Evolutionary conservation across 2,888 invertebrate genomes (phyloP).

Genomic region (Pediacus dermestoides): DNA sequence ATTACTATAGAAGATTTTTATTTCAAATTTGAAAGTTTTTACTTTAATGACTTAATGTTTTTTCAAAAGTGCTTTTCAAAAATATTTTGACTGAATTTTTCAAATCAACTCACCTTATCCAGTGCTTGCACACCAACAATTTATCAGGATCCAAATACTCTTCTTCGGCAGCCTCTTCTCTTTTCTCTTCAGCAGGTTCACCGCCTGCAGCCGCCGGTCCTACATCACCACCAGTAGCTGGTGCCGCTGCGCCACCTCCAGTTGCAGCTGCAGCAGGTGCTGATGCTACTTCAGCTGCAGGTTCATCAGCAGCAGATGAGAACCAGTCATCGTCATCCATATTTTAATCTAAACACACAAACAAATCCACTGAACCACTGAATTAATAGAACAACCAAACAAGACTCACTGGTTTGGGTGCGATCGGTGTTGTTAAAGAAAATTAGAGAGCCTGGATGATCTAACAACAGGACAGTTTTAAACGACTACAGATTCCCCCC

Average conservation of each 20-base stretch:
- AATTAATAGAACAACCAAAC: conserved; percentile 5
- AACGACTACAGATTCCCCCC: conserved; percentile 38
- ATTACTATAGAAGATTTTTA: too few species aligned
- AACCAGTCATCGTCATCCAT: conserved; percentile 39
- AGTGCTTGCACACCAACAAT: conserved; percentile 73
- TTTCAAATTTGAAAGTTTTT: too few species aligned
- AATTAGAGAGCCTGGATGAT: neutral
- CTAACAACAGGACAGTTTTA: conserved; percentile 40
- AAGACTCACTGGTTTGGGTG: conserved; percentile 3
- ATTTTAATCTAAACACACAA: conserved; percentile 11
- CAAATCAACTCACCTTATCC: conserved; percentile 63
- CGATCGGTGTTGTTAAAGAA: conserved; percentile 4
- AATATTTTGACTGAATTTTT: conserved; percentile 11
- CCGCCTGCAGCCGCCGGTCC: conserved; percentile 36
- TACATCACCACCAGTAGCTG: conserved; percentile 34
- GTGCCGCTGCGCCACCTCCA: conserved; percentile 36
- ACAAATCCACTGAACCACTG: conserved; percentile 13
- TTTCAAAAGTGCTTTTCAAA: too few species aligned
- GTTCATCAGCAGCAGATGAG: conserved; percentile 30
- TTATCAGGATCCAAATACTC: conserved; percentile 59
- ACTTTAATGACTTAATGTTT: too few species aligned
- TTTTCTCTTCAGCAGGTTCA: conserved; percentile 42
- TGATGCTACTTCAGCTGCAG: conserved; percentile 19
- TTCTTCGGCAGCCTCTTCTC: conserved; percentile 48
- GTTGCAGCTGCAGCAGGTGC: conserved; percentile 22